These are phyloP conservation scores for Philopotamus ludificatus DNA, from an alignment of 1,140 invertebrate species.

Conservation along the genomic window DNA sequence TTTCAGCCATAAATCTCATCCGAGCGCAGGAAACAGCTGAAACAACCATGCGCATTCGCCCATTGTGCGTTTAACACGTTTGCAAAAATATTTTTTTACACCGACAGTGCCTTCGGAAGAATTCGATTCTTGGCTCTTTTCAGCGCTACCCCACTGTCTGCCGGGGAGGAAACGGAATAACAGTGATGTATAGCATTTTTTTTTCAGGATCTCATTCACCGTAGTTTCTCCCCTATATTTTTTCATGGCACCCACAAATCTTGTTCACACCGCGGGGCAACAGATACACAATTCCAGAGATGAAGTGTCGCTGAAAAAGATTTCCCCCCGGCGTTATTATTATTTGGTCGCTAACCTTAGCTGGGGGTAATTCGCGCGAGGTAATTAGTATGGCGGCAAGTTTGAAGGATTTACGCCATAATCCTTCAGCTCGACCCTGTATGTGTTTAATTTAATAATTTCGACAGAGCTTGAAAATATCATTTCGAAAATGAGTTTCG, in stretches of 20 bases:
- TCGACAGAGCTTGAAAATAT: too few relatives aligned
- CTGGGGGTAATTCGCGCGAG: constrained; percentile 13
- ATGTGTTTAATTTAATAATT: too few relatives aligned
- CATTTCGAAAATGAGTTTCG: too few relatives aligned
- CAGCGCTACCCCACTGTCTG: constrained; percentile 11
- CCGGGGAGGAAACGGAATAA: constrained; percentile 22
- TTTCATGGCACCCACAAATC: constrained; percentile 10
- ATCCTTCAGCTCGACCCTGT: too few relatives aligned
- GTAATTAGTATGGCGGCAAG: background rate
- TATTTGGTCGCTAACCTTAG: constrained; percentile 7
- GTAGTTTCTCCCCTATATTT: constrained; percentile 3
- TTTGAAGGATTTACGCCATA: too few relatives aligned
- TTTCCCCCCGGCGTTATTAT: too few relatives aligned
- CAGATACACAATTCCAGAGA: constrained; percentile 7
- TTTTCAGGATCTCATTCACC: constrained; percentile 12
- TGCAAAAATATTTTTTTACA: too few relatives aligned
- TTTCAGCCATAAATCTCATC: too few relatives aligned
- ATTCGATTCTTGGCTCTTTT: too few relatives aligned
- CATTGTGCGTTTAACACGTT: constrained; percentile 1
- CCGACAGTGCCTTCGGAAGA: too few relatives aligned
- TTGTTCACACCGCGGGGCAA: constrained; percentile 5
- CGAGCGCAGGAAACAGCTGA: too few relatives aligned
- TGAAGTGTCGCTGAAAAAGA: constrained; percentile 8
- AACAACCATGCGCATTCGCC: constrained; percentile 5
- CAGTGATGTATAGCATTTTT: constrained; percentile 24